phyloP scores from a whole-genome alignment of 2,113 vertebrate species.

The Datnioides undecimradiatus region DNA sequence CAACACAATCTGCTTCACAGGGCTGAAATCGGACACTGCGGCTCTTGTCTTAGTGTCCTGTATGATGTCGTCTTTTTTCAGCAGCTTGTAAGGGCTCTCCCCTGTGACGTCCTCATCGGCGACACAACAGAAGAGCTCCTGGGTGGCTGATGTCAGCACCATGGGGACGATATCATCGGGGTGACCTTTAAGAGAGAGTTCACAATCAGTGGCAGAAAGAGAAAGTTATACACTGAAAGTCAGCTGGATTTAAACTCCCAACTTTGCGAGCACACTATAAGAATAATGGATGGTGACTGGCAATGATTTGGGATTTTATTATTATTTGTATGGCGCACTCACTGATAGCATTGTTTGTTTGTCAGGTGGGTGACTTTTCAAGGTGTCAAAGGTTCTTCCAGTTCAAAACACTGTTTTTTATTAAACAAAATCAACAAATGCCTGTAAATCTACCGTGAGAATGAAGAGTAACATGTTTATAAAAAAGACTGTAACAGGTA shows the following conservation, averaged over 20 bases:
- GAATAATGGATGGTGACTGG: not conserved
- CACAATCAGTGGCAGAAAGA: not conserved
- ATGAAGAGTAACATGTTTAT: too few relatives aligned
- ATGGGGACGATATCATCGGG: slow-evolving; percentile 90
- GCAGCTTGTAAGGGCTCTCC: slow-evolving; percentile 87
- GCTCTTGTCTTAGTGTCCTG: slow-evolving; percentile 89
- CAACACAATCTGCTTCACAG: slow-evolving; percentile 86
- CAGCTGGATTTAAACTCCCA: not conserved
- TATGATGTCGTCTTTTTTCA: slow-evolving; percentile 90
- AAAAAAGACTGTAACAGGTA: too few relatives aligned
- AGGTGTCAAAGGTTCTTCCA: not conserved
- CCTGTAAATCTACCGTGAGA: too few relatives aligned
- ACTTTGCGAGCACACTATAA: not conserved
- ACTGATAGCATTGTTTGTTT: not conserved
- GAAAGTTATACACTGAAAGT: not conserved
- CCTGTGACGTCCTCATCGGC: slow-evolving; percentile 88
- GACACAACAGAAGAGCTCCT: slow-evolving; percentile 90
- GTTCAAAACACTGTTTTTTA: not conserved
- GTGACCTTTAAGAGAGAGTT: slow-evolving; percentile 78
- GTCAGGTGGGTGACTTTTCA: not conserved
- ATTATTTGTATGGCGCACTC: too few relatives aligned
- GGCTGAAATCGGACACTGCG: slow-evolving; percentile 92
- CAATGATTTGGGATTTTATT: not conserved
- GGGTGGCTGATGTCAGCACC: slow-evolving; percentile 90
- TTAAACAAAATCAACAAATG: too few relatives aligned